Evolutionary conservation across 2,113 vertebrate genomes (phyloP).

Genomic region (Elgaria multicarinata): DNA sequence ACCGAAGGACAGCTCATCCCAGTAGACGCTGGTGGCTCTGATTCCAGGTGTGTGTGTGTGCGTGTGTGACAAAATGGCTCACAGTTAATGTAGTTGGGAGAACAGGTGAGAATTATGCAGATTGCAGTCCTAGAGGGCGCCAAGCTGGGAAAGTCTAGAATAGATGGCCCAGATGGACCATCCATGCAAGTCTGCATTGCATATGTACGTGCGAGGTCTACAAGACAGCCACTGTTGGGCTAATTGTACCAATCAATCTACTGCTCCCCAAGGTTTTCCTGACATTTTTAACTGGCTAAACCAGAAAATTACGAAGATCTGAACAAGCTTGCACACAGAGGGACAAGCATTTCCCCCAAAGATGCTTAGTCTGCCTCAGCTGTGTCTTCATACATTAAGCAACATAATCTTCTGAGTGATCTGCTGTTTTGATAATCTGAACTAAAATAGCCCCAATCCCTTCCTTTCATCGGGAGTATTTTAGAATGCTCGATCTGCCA

Average conservation of each 20-base stretch:
- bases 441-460: not conserved
- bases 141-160: too few relatives aligned
- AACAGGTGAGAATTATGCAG: too few relatives aligned
- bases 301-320: too few relatives aligned
- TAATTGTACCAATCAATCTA: not conserved
- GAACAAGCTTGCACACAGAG: not conserved
- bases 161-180: too few relatives aligned
- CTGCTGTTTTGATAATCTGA: constrained; percentile 1
- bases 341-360: not conserved
- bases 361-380: not conserved
- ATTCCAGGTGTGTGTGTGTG: too few relatives aligned
- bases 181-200: not conserved
- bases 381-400: constrained; percentile 14
- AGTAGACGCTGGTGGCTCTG: too few relatives aligned
- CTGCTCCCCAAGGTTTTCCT: not conserved
- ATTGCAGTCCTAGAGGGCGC: too few relatives aligned
- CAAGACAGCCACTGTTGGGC: too few relatives aligned
- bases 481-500: constrained; percentile 26
- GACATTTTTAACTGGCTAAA: not conserved
- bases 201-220: not conserved
- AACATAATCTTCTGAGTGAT: not conserved
- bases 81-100: too few relatives aligned
- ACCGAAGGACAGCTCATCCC: not conserved
- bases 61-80: too few relatives aligned
- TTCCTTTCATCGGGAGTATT: not conserved